These are phyloP conservation scores for Stenoptilia bipunctidactyla DNA, from an alignment of 2,888 invertebrate species.

Conservation along the genomic window DNA sequence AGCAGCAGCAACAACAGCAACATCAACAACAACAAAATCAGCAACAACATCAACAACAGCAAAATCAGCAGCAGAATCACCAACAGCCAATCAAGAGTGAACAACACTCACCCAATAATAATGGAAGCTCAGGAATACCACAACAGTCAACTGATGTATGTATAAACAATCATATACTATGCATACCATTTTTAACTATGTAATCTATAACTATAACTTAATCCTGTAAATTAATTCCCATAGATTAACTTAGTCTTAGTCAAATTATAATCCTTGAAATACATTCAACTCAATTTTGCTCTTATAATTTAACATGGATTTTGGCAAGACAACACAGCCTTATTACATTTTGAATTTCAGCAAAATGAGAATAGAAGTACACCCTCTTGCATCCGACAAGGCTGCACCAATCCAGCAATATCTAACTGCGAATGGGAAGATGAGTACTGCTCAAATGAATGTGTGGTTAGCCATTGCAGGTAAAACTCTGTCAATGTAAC, in stretches of 20 bases:
- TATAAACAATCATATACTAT: too few relatives aligned
- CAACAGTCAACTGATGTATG: slow-evolving; percentile 54
- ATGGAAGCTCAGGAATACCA: slow-evolving; percentile 49
- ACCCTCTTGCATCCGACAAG: slow-evolving; percentile 85
- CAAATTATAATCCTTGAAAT: slow-evolving; percentile 1
- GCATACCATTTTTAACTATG: too few relatives aligned
- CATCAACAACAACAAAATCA: slow-evolving; percentile 37
- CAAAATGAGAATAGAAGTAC: slow-evolving; percentile 57
- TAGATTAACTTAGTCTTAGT: too few relatives aligned
- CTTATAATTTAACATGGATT: too few relatives aligned
- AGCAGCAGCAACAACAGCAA: slow-evolving; percentile 40
- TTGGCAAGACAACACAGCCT: too few relatives aligned
- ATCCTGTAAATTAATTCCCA: too few relatives aligned
- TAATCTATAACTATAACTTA: too few relatives aligned
- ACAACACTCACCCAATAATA: slow-evolving; percentile 56
- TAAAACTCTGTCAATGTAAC: slow-evolving; percentile 19
- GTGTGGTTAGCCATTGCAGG: slow-evolving; percentile 96
- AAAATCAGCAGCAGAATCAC: slow-evolving; percentile 37
- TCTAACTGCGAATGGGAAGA: slow-evolving; percentile 96
- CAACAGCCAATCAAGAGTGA: slow-evolving; percentile 47
- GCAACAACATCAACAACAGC: slow-evolving; percentile 45
- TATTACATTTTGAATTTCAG: slow-evolving; percentile 24
- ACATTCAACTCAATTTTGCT: too few relatives aligned
- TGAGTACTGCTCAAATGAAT: slow-evolving; percentile 97
- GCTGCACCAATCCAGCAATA: slow-evolving; percentile 91